Percentiles rank a stretch among this genome's conserved stretches.
phyloP scores from a whole-genome alignment of 92 coral and sea anemone genomes.

The Ricordea florida region DNA sequence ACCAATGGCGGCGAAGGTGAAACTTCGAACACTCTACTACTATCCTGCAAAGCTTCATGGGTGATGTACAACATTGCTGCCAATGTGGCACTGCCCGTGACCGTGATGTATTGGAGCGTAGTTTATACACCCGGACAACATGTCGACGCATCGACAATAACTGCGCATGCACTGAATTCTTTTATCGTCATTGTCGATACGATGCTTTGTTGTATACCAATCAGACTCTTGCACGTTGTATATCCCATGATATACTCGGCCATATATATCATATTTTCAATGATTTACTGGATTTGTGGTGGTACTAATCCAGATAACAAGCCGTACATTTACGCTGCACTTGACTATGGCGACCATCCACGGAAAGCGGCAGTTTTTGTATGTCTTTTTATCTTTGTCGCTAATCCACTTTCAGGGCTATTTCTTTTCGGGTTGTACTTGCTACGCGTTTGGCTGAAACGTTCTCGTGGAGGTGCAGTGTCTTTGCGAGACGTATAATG shows the following conservation, averaged over 20 bases:
- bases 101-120: conserved; percentile 68
- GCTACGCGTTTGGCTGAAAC: conserved; percentile 61
- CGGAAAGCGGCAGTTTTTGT: conserved; percentile 28
- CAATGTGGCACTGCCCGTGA: conserved; percentile 62
- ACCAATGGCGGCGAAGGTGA: conserved; percentile 13
- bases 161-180: conserved; percentile 72
- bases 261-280: conserved; percentile 43
- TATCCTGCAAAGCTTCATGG: conserved; percentile 78
- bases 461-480: not conserved
- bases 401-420: conserved; percentile 61
- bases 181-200: conserved; percentile 51
- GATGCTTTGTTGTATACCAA: conserved; percentile 42
- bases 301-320: conserved; percentile 52
- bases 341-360: conserved; percentile 63
- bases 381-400: conserved; percentile 48
- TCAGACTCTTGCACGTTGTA: conserved; percentile 63
- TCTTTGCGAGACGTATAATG: too few relatives aligned
- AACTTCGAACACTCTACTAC: conserved; percentile 19
- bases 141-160: conserved; percentile 49
- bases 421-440: conserved; percentile 56
- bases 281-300: conserved; percentile 73
- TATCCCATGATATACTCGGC: conserved; percentile 42
- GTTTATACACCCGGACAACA: conserved; percentile 51
- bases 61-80: conserved; percentile 62
- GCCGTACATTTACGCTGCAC: conserved; percentile 62